Evolutionary conservation across 1,140 invertebrate genomes (phyloP).

Genomic region (Palaemon carinicauda): DNA sequence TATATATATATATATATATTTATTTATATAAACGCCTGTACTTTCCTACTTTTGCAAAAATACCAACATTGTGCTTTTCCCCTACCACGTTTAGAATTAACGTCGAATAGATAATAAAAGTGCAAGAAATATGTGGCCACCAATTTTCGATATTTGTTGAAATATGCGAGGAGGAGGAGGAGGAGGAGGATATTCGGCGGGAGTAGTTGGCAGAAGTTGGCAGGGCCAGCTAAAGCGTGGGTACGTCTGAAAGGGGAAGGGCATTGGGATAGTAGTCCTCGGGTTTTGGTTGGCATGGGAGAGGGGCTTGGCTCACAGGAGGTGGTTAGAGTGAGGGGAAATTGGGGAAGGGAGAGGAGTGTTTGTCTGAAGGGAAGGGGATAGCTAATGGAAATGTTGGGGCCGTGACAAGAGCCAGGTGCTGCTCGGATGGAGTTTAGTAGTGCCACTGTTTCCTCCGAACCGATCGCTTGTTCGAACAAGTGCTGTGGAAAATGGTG

Average conservation of each 20-base stretch:
- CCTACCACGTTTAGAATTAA: no score
- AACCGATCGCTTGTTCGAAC: no score
- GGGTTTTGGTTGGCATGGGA: neutral
- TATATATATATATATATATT: neutral
- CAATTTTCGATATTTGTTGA: neutral
- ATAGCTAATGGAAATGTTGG: neutral
- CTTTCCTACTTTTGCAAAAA: neutral
- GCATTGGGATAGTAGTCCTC: neutral
- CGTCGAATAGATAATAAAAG: neutral
- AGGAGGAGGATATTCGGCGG: neutral
- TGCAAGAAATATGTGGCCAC: neutral
- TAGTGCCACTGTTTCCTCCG: no score
- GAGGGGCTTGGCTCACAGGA: neutral
- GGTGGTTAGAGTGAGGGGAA: neutral
- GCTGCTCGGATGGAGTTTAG: neutral
- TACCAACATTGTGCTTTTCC: no score
- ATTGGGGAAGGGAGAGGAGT: neutral
- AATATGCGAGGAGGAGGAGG: neutral
- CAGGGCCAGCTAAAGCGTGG: neutral
- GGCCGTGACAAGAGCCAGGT: neutral
- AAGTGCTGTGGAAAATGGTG: no score
- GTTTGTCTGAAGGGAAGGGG: no score
- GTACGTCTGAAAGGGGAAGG: neutral
- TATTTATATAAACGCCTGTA: neutral
- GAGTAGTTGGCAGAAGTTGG: neutral